A percentile compares a stretch with the other conserved stretches of the same genome.
phyloP scores from a whole-genome alignment of 2,797 vertebrate species.

The Tympanoctomys barrerae region DNA sequence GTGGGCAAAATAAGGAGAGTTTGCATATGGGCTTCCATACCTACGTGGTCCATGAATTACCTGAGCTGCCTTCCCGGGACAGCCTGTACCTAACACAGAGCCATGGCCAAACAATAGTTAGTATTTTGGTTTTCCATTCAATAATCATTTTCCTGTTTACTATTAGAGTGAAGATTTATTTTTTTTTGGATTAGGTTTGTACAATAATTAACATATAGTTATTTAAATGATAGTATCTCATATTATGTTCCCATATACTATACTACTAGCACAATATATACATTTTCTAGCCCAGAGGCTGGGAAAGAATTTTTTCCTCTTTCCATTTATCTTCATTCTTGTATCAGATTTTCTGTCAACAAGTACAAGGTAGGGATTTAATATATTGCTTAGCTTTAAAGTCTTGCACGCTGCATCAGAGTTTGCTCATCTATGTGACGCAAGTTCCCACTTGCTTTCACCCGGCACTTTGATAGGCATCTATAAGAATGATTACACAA shows the following conservation, averaged over 20 bases:
- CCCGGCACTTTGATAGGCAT: not conserved
- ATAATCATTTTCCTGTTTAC: not conserved
- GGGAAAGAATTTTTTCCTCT: not conserved
- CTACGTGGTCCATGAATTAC: not conserved
- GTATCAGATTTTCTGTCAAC: not conserved
- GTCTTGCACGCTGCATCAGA: not conserved
- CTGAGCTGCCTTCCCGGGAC: not conserved
- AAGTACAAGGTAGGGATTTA: not conserved
- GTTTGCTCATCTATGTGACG: not conserved
- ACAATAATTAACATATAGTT: not conserved
- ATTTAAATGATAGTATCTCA: not conserved
- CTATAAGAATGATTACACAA: not conserved
- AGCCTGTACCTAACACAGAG: not conserved
- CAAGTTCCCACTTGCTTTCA: not conserved
- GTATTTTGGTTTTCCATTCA: conserved; percentile 9
- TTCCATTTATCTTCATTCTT: conserved; percentile 11
- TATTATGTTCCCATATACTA: not conserved
- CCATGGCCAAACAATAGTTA: not conserved
- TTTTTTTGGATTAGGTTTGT: not conserved
- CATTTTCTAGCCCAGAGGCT: not conserved
- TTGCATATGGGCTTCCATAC: not conserved
- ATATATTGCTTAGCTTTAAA: not conserved
- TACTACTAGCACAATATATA: not conserved
- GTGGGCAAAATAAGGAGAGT: not conserved
- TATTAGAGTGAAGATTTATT: not conserved